These are phyloP conservation scores for Caretta caretta DNA, from an alignment of 2,113 vertebrate genomes.

Conservation along the genomic window DNA sequence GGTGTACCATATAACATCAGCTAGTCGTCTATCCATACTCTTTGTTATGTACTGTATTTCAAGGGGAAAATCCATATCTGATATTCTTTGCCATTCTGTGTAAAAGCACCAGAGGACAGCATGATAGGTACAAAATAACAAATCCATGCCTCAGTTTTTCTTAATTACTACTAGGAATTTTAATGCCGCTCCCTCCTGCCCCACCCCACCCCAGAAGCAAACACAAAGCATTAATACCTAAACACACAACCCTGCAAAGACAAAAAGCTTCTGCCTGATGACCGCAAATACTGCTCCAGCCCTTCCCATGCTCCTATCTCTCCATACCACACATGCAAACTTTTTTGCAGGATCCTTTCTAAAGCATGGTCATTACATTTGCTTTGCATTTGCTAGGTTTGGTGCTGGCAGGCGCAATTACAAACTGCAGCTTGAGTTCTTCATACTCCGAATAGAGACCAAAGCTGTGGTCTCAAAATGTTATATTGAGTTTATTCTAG, in stretches of 20 bases:
- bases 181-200: not conserved
- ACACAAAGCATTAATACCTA: no score
- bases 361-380: not conserved
- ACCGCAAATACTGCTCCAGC: no score
- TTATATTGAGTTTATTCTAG: conserved; percentile 37
- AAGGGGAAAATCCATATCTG: not conserved
- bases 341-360: not conserved
- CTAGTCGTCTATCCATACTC: rapidly evolving
- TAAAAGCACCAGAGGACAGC: not conserved
- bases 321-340: no score
- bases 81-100: not conserved
- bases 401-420: not conserved
- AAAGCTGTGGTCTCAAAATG: not conserved
- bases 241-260: no score
- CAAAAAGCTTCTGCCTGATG: no score
- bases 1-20: not conserved
- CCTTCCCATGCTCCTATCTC: no score
- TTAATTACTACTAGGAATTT: not conserved
- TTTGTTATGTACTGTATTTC: not conserved
- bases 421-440: conserved; percentile 17
- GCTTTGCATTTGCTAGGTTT: not conserved
- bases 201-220: no score
- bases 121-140: not conserved
- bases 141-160: not conserved
- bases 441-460: not conserved